Evolutionary conservation across 2,888 invertebrate genomes (phyloP), one percentile per base, ranked within the genome.

Genomic region (Enchytraeus crypticus): DNA sequence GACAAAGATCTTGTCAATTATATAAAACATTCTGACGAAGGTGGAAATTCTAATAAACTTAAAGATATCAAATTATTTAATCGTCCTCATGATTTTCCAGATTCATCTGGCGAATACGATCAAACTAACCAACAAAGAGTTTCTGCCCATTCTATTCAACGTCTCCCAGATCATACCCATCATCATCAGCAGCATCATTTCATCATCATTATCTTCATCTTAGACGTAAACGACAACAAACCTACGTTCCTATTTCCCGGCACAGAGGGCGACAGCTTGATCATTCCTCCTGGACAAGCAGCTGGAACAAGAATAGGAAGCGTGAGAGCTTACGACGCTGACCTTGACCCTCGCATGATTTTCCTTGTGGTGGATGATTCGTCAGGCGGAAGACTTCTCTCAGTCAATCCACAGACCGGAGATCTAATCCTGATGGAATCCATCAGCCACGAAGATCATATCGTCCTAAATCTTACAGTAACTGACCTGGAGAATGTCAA

Each of bases 171-270:
- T 8, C 8, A 14, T 8, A 38, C 38, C 8, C n/a, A n/a, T n/a
- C n/a, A n/a, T n/a, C n/a, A n/a, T n/a, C n/a, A n/a, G n/a, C n/a
- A n/a, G 3, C 11, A n/a, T n/a, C 18, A n/a, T 26, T 34, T 18
- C 38, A 14, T 34, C 34, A 26, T 54, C 26, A 26, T 38, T 11
- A 14, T 54, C 26, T 23, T 34, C 18, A 34, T 54, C 2, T n/a
- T 11, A 14, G 55, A 54, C 55, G 5, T 38, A 14, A 54, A 54
- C 55, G 55, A 54, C 38, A 54, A 54, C 38, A n/a, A 23, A 26
- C 55, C 55, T 2, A 2, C 18, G 33, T 38, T 54, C 38, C 14
- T 21, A 21, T 54, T 54, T 38, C 55, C 55, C 26, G 34, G 55
- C 3, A 23, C 2, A 27, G 55, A 38, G 34, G 27, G 27, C 8